Conservation (phyloP, 1,140 invertebrate species). For the Solenopsis fugax region DNA sequence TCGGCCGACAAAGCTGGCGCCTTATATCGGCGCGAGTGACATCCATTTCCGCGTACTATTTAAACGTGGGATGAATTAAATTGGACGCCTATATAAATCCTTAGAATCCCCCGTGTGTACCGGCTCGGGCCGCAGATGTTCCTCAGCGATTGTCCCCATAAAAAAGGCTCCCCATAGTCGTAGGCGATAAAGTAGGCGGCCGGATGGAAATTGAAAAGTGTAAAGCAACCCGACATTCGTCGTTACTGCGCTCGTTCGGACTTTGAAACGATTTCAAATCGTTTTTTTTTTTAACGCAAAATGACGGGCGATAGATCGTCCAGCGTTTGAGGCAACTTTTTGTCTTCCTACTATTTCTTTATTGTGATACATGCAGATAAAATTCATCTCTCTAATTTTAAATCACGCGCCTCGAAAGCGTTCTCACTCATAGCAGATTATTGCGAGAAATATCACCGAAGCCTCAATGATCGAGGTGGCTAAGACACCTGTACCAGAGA, state of each 20-base stretch:
- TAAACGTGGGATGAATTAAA: conserved; percentile 73
- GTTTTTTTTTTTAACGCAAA: background rate
- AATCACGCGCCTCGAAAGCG: too few species aligned
- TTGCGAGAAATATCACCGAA: too few species aligned
- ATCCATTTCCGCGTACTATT: conserved; percentile 72
- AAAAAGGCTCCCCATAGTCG: conserved; percentile 69
- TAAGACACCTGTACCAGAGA: too few species aligned
- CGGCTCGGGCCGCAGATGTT: conserved; percentile 74
- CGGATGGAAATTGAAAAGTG: conserved; percentile 76
- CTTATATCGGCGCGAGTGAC: conserved; percentile 72
- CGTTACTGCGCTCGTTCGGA: conserved; percentile 28
- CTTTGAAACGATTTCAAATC: conserved; percentile 15
- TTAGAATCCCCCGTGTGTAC: conserved; percentile 58
- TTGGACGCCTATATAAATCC: conserved; percentile 67
- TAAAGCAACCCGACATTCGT: conserved; percentile 61
- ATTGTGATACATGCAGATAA: background rate
- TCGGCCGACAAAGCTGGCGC: conserved; percentile 68
- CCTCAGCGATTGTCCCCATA: conserved; percentile 73
- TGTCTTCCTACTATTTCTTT: background rate
- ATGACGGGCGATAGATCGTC: background rate
- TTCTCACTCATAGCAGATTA: too few species aligned
- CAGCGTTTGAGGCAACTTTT: conserved; percentile 16
- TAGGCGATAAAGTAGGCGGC: conserved; percentile 66
- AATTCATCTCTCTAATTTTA: too few species aligned
- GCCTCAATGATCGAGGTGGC: too few species aligned